Base-by-base conservation (phyloP, 2,888 invertebrate genomes). In the Heliconius sara region DNA sequence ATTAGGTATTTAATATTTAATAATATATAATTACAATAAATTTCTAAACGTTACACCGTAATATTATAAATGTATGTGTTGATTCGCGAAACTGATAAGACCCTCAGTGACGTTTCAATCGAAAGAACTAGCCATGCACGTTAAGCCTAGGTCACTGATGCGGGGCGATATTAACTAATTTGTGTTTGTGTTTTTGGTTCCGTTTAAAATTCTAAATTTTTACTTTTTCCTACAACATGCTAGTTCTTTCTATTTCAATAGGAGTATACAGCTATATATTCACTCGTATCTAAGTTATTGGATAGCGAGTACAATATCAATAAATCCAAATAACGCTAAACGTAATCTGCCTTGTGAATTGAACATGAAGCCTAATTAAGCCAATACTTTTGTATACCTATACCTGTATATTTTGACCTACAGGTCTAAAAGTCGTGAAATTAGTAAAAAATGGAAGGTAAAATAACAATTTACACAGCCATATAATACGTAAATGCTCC, bases 41-140 rank as follows among this genome's bases (percentile, higher is more conserved):
- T 88, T 30, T 92, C 92, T 94, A 92, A 92, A 93, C 93, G 89
- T 92, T 94, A 93, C 89, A 90, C 91, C 89, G 90, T 92, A 91
- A 78, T 81, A 91, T 90, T 93, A 94, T 91, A 94, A 93, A 92
- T 91, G 91, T 91, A 89, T 92, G 90, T 88, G 89, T 89, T 82
- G 78, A 82, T 85, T 78, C 72, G 77, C 79, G 80, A 76, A 79
- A 79, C 71, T 57, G 75, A 39, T 78, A 63, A 71, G 67, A 75
- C 81, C 34, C 74, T 63, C 57, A 57, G 79, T 66, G 72, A 71
- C 25, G 13, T 68, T 71, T 80, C 76, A 80, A 79, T 79, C 70
- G 81, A 81, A 81, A 84, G 81, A 84, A 82, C 82, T 83, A 82
- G 83, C 66, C 83, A 76, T 78, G 82, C 67, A 77, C 76, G 27